A percentile compares a stretch with the other conserved stretches of the same genome.
Evolutionary conservation across 1,140 invertebrate species (phyloP).

Genomic region (Procambarus clarkii): DNA sequence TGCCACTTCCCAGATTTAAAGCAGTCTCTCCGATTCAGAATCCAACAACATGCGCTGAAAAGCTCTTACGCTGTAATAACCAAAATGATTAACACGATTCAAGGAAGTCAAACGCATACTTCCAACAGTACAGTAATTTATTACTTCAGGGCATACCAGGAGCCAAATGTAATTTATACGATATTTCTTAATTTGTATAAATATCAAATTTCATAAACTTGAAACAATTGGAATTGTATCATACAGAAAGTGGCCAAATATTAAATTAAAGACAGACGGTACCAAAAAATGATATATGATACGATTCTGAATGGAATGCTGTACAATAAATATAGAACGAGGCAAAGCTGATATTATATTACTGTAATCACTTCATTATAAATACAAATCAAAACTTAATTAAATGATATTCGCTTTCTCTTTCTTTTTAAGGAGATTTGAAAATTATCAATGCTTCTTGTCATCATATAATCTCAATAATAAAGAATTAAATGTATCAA

Average conservation of each 20-base stretch:
- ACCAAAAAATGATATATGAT: too few species aligned
- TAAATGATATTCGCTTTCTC: too few species aligned
- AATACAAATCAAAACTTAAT: neutral
- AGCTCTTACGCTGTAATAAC: too few species aligned
- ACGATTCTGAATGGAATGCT: neutral
- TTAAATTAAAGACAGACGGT: too few species aligned
- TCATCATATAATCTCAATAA: neutral
- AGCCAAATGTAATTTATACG: too few species aligned
- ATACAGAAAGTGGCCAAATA: neutral
- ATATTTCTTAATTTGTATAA: neutral
- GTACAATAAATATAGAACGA: neutral
- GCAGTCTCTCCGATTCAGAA: neutral
- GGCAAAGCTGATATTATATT: neutral
- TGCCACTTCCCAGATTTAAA: conserved; percentile 1
- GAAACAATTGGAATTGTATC: neutral
- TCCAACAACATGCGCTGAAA: neutral
- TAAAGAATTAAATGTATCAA: neutral
- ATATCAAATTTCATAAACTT: neutral
- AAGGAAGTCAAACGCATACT: neutral
- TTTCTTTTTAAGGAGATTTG: too few species aligned
- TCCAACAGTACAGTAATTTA: neutral
- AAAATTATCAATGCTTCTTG: too few species aligned
- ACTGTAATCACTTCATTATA: neutral
- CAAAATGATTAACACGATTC: too few species aligned
- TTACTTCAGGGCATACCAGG: too few species aligned